A percentile compares a stretch with the other conserved stretches of the same genome.
phyloP scores from a whole-genome alignment of 2,888 invertebrate genomes.

The Apodemia hepburni region DNA sequence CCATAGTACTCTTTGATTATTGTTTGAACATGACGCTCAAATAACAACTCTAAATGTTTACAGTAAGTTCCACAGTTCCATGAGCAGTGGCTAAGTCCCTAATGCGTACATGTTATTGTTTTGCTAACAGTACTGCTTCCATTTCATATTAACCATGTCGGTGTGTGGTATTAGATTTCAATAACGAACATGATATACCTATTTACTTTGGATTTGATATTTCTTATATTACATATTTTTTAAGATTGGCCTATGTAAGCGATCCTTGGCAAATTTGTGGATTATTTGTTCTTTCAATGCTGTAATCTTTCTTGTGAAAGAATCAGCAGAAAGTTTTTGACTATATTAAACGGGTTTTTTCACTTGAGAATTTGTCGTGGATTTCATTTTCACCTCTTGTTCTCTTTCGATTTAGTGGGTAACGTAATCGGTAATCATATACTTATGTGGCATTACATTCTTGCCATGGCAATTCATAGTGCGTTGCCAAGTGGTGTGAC shows the following conservation, averaged over 20 bases:
- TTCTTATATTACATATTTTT: not conserved
- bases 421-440: too few species aligned
- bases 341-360: too few species aligned
- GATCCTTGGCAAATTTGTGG: not conserved
- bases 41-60: not conserved
- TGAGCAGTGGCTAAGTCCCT: not conserved
- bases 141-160: not conserved
- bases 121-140: not conserved
- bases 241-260: not conserved
- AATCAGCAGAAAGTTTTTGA: too few species aligned
- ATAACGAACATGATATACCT: not conserved
- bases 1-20: not conserved
- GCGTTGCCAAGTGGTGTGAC: too few species aligned
- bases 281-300: not conserved
- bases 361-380: too few species aligned
- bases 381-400: too few species aligned
- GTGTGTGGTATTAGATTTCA: not conserved
- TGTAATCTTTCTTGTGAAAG: too few species aligned
- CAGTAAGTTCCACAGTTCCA: not conserved
- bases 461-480: too few species aligned
- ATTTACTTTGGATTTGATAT: not conserved
- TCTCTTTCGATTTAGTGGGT: too few species aligned
- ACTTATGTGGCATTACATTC: too few species aligned
- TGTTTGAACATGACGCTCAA: not conserved
- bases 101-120: not conserved